Percentiles rank a stretch among this genome's conserved stretches.
These are phyloP conservation scores for Dryas iulia DNA, from an alignment of 1,140 invertebrate genomes.

Conservation along the genomic window DNA sequence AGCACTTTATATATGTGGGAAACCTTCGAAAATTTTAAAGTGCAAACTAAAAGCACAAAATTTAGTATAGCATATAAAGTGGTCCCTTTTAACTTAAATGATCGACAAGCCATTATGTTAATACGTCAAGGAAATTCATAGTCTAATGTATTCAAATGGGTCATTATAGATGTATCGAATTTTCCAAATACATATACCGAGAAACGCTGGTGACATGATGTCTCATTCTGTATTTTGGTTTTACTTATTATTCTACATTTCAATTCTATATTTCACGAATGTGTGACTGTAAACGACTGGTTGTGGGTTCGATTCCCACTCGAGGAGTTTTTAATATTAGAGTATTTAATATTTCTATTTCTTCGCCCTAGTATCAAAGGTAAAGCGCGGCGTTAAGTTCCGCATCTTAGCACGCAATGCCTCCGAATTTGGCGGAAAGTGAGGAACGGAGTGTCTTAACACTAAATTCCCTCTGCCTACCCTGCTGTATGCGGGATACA, in stretches of 20 bases:
- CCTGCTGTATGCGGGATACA: too few species aligned
- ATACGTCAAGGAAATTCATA: conserved; percentile 17
- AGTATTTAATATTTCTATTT: too few species aligned
- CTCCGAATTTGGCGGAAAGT: too few species aligned
- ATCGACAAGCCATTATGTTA: conserved; percentile 6
- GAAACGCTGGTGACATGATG: background rate
- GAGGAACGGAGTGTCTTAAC: too few species aligned
- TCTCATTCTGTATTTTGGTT: background rate
- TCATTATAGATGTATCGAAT: conserved; percentile 6
- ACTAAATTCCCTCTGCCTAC: too few species aligned
- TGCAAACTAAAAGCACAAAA: background rate
- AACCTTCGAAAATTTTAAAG: background rate
- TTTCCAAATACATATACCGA: conserved; percentile 7
- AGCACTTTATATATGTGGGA: too few species aligned
- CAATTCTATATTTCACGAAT: background rate
- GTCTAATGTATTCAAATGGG: conserved; percentile 15
- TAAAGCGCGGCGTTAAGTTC: too few species aligned
- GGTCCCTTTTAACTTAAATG: background rate
- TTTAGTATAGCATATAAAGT: background rate
- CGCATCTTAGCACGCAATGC: too few species aligned
- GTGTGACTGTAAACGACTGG: too few species aligned
- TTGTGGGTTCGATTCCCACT: too few species aligned
- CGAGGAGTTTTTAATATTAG: too few species aligned
- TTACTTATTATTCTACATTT: background rate
- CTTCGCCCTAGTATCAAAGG: too few species aligned